These are phyloP conservation scores for Arizona elegans DNA, from an alignment of 2,113 vertebrate species.

Conservation along the genomic window DNA sequence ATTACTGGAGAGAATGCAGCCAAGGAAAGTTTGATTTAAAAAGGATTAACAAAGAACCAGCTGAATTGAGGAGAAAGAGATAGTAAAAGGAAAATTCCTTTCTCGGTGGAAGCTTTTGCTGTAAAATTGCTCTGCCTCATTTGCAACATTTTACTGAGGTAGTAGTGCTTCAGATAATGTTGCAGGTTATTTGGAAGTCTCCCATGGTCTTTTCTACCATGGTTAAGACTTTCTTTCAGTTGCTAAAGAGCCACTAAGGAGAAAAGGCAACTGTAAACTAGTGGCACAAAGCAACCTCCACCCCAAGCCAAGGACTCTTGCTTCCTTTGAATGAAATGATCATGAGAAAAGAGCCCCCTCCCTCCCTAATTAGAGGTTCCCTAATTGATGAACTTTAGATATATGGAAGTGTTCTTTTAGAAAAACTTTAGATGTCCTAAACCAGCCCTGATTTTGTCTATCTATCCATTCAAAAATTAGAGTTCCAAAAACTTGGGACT, in stretches of 20 bases:
- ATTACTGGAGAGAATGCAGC: constrained; percentile 49
- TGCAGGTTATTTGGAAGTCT: background rate
- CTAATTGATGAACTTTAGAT: rapidly evolving
- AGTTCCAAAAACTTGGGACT: background rate
- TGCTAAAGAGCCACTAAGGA: background rate
- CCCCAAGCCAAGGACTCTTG: background rate
- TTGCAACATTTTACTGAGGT: background rate
- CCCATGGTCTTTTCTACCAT: background rate
- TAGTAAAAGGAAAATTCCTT: background rate
- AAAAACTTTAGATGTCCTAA: background rate
- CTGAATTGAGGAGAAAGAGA: constrained; percentile 11
- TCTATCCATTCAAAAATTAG: background rate
- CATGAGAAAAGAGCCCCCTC: background rate
- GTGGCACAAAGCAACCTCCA: background rate
- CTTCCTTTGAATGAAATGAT: background rate
- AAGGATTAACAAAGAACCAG: background rate
- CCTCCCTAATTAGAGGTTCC: constrained; percentile 2
- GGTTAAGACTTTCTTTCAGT: background rate
- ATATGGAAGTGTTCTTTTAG: background rate
- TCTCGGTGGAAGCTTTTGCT: background rate
- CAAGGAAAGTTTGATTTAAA: constrained; percentile 29
- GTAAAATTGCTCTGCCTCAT: background rate
- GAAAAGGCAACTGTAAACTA: background rate
- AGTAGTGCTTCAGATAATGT: background rate
- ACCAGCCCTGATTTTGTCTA: background rate